phyloP scores from a whole-genome alignment of 2,113 vertebrate species.

The Aleadryas rufinucha region DNA sequence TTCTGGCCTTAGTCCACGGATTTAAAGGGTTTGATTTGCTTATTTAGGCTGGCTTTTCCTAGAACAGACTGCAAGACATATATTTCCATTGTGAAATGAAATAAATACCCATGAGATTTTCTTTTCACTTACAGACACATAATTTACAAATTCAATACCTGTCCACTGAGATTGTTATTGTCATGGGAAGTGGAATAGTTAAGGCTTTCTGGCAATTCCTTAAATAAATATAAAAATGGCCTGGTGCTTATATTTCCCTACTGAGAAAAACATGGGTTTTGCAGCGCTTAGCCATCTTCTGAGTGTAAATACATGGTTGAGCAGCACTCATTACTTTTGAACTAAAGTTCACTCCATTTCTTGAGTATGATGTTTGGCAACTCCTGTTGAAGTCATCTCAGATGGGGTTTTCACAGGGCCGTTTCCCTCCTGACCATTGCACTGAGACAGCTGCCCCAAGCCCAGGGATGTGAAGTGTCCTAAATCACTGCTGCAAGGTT shows the following conservation, averaged over 20 bases:
- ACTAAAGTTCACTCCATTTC: not conserved
- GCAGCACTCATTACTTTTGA: not conserved
- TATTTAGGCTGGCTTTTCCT: not conserved
- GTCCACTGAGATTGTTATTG: not conserved
- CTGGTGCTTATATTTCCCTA: not conserved
- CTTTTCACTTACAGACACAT: not conserved
- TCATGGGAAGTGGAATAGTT: not conserved
- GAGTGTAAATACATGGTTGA: not conserved
- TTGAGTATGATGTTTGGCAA: not conserved
- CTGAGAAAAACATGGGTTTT: not conserved
- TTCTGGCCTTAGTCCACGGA: not conserved
- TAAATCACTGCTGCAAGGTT: not conserved
- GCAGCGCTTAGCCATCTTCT: not conserved
- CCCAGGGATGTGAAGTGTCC: not conserved
- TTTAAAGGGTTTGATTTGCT: not conserved
- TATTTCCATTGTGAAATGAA: not conserved
- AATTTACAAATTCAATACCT: not conserved
- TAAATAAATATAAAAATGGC: not conserved
- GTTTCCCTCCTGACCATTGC: not conserved
- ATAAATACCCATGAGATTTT: not conserved
- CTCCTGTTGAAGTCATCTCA: not conserved
- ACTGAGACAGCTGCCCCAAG: not conserved
- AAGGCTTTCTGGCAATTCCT: not conserved
- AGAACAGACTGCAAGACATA: not conserved
- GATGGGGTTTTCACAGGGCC: accelerated